These are phyloP conservation scores for Hemithea aestivaria DNA, from an alignment of 2,888 invertebrate species.

Conservation along the genomic window DNA sequence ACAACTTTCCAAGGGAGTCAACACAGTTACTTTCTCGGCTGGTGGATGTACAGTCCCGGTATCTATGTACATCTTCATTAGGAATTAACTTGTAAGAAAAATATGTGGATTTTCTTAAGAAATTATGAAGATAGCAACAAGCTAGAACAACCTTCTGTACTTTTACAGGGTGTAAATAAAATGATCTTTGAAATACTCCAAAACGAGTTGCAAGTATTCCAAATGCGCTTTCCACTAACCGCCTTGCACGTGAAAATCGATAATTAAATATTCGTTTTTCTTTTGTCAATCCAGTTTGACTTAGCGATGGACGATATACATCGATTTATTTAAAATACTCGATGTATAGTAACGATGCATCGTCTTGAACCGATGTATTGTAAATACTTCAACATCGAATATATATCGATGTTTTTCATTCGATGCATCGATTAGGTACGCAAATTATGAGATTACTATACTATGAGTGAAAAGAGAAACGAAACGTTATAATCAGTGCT, in stretches of 20 bases:
- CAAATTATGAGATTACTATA: background rate
- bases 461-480: too few species aligned
- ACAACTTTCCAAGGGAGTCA: constrained; percentile 11
- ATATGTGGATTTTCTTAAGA: constrained; percentile 8
- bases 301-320: too few species aligned
- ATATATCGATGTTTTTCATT: constrained; percentile 4
- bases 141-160: constrained; percentile 15
- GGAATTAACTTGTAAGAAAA: constrained; percentile 2
- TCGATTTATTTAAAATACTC: background rate
- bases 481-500: too few species aligned
- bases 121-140: constrained; percentile 17
- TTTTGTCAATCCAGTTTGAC: constrained; percentile 15
- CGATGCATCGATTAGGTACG: constrained; percentile 5
- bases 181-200: constrained; percentile 18
- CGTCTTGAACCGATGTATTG: constrained; percentile 1
- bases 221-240: constrained; percentile 10
- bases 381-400: constrained; percentile 2
- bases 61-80: constrained; percentile 6
- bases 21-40: constrained; percentile 10
- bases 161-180: constrained; percentile 13
- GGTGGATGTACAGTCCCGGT: constrained; percentile 11
- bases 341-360: background rate
- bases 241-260: constrained; percentile 11
- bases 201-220: constrained; percentile 17
- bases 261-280: constrained; percentile 16